These are phyloP conservation scores for Pandemis cinnamomeana DNA, from an alignment of 2,888 invertebrate genomes.

Conservation along the genomic window DNA sequence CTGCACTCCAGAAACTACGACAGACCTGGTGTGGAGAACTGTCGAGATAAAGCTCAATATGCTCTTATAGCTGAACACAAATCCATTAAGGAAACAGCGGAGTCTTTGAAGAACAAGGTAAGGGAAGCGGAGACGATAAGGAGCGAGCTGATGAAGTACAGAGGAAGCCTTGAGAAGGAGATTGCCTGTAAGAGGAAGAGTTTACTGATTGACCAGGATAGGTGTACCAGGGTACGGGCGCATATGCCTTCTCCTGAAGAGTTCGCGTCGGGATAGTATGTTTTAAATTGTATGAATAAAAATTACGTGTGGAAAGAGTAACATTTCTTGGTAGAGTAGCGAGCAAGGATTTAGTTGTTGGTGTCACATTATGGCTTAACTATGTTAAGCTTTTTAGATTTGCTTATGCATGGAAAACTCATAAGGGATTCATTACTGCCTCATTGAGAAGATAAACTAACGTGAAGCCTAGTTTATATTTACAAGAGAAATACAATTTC, in stretches of 20 bases:
- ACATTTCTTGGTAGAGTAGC: not conserved
- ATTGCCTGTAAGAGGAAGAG: slow-evolving; percentile 89
- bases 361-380: no score
- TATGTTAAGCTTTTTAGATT: no score
- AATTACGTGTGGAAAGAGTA: not conserved
- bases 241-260: slow-evolving; percentile 88
- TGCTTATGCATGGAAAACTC: no score
- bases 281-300: not conserved
- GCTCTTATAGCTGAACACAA: slow-evolving; percentile 89
- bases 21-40: slow-evolving; percentile 92
- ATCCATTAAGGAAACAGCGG: slow-evolving; percentile 77
- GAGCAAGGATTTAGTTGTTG: no score
- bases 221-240: slow-evolving; percentile 85
- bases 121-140: slow-evolving; percentile 85
- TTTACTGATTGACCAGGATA: slow-evolving; percentile 87
- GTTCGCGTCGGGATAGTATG: slow-evolving; percentile 80
- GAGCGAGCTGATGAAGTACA: slow-evolving; percentile 83
- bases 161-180: slow-evolving; percentile 88
- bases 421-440: no score
- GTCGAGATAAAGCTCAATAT: slow-evolving; percentile 92
- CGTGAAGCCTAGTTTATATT: no score
- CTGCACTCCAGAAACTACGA: slow-evolving; percentile 88
- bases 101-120: slow-evolving; percentile 84
- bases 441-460: no score
- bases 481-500: no score